Evolutionary conservation across 2,113 vertebrate species (phyloP).

Genomic region (Odobenus rosmarus): DNA sequence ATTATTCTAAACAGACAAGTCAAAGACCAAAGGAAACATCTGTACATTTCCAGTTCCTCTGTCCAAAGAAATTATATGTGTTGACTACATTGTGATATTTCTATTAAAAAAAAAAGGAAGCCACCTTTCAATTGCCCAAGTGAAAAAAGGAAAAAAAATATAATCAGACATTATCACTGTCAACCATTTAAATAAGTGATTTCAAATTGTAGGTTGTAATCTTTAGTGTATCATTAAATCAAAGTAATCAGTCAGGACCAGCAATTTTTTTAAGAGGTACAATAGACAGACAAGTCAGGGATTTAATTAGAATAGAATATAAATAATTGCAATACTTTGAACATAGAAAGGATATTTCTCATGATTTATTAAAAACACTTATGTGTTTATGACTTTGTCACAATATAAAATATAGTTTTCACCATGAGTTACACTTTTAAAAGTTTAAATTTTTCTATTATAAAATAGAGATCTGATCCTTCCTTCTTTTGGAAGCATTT

Average conservation of each 20-base stretch:
- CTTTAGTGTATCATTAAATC: background rate
- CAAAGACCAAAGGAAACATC: background rate
- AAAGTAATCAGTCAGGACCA: background rate
- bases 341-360: background rate
- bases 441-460: background rate
- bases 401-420: background rate
- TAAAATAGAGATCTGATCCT: background rate
- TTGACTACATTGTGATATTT: background rate
- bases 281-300: background rate
- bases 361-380: background rate
- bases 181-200: background rate
- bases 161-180: background rate
- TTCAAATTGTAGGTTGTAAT: background rate
- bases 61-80: background rate
- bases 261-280: background rate
- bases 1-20: background rate
- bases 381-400: background rate
- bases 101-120: background rate
- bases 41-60: background rate
- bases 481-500: background rate
- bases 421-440: background rate
- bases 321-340: background rate
- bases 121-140: background rate
- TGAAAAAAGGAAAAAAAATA: background rate
- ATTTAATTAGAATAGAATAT: constrained; percentile 26